Evolutionary conservation across 2,113 vertebrate genomes (phyloP).

Genomic region (Zosterops japonicus): DNA sequence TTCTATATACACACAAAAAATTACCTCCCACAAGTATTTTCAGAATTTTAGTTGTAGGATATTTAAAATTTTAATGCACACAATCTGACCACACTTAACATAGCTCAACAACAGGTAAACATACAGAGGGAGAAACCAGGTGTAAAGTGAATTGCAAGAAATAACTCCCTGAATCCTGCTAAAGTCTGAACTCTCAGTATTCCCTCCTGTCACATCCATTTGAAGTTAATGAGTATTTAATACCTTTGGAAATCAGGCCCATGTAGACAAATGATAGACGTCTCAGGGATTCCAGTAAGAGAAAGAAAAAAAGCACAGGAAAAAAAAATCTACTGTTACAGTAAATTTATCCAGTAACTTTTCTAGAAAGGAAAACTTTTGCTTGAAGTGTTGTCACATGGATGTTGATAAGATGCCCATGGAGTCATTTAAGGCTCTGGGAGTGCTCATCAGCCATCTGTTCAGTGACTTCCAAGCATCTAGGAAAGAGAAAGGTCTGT

Average conservation of each 20-base stretch:
- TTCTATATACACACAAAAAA: not conserved
- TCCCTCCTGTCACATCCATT: not conserved
- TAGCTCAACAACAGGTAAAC: not conserved
- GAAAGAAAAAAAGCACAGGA: not conserved
- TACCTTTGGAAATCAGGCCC: not conserved
- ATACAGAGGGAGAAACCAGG: not conserved
- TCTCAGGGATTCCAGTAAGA: not conserved
- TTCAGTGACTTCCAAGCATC: not conserved
- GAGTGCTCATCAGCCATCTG: constrained; percentile 46
- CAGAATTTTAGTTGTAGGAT: not conserved
- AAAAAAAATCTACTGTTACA: not conserved
- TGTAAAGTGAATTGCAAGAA: not conserved
- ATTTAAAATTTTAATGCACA: not conserved
- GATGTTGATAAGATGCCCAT: not conserved
- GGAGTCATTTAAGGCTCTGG: not conserved
- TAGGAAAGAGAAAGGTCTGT: not conserved
- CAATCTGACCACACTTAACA: not conserved
- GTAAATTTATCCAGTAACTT: not conserved
- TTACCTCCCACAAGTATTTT: not conserved
- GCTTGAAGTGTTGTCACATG: not conserved
- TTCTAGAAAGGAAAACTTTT: not conserved
- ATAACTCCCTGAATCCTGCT: not conserved
- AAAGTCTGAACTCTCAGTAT: not conserved
- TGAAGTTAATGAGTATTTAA: not conserved
- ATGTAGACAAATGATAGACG: not conserved